phyloP scores from a whole-genome alignment of 2,797 vertebrate species.

The Rousettus madagascariensis region DNA sequence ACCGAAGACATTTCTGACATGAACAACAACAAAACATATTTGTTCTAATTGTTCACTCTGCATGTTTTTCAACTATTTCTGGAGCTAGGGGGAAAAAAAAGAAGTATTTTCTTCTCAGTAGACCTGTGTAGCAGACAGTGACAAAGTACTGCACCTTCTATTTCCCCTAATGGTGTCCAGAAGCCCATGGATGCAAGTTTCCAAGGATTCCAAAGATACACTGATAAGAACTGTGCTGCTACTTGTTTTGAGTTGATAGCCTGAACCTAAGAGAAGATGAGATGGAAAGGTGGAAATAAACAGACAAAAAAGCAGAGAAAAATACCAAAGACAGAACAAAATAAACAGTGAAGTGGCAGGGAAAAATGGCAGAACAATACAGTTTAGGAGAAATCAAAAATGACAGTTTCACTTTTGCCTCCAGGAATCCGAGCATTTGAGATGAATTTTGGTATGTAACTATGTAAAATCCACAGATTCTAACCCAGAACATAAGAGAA shows the following conservation, averaged over 20 bases:
- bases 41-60: neutral
- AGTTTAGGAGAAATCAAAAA: neutral
- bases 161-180: neutral
- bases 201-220: constrained; percentile 65
- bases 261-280: constrained; percentile 64
- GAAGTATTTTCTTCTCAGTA: neutral
- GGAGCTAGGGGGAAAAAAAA: neutral
- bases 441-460: neutral
- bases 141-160: constrained; percentile 29
- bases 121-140: neutral
- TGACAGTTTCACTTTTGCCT: neutral
- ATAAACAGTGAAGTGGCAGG: neutral
- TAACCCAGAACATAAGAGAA: neutral
- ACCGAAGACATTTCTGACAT: neutral
- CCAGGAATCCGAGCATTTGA: neutral
- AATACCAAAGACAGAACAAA: constrained; percentile 29
- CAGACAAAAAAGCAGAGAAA: constrained; percentile 40
- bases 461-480: neutral
- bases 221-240: constrained; percentile 48
- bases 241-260: constrained; percentile 60
- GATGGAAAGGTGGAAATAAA: constrained; percentile 11
- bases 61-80: neutral
- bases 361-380: neutral
- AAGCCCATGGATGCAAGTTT: constrained; percentile 37
- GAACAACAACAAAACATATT: neutral